Evolutionary conservation across 2,113 vertebrate genomes (phyloP), one percentile per base, ranked within the genome.

Genomic region (Jacana jacana): DNA sequence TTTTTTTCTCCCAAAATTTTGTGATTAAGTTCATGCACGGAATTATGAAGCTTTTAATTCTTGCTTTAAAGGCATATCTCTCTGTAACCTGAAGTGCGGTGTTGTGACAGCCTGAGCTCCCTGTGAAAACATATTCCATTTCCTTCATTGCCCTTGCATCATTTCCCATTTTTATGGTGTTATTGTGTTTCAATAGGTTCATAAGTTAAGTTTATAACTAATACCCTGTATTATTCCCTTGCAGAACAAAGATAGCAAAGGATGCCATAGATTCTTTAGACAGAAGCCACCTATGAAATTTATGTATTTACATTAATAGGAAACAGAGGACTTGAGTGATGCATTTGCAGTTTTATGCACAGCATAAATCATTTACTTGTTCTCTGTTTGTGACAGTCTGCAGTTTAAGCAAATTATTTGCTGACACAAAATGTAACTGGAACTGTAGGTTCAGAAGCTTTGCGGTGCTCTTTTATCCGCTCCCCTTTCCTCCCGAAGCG

Each of bases 351-450:
- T 66, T 94, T 81, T 89, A 72, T 3, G 8, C 54, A 70, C 17
- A 81, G 37, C 63, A 85, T 72, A 92, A 96, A 88, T 92, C 1
- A 95, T 95, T 95, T 92, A 82, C 80, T 91, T 93, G 24, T 75
- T 72, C 69, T 64, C 33, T 89, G 52, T 72, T 86, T 89, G 70
- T 92, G 85, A 84, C 77, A 93, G 70, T 84, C 58, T 95, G 96
- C 89, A 92, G 70, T 88, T 90, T 87, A 95, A 95, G 95, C 88
- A 95, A 94, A 91, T 95, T 86, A 89, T 92, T 93, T 96, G 95
- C 93, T 96, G 93, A 93, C 86, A 95, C 19, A 81, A 95, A 91
- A 94, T 0, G 0, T 73, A 88, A 81, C 63, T 48, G 71, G 49
- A 96, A 65, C 46, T 87, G 37, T 81, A 93, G 52, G 31, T 76